Base-by-base conservation (phyloP, 2,888 invertebrate species). In the Esperia sulphurella region DNA sequence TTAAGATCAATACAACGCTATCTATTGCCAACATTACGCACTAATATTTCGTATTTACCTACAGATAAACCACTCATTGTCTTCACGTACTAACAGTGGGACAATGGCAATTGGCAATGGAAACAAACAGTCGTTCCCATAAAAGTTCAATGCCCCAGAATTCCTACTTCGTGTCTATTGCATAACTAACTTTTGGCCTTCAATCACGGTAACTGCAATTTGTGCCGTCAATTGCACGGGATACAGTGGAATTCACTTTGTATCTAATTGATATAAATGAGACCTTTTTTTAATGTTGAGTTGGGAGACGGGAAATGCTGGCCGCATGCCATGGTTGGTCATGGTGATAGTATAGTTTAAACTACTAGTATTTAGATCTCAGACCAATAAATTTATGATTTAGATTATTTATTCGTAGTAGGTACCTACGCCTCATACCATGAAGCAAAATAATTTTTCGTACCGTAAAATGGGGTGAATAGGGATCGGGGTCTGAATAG, bases 291-390 rank as follows among this genome's bases (percentile, higher is more conserved):
- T n/a, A n/a, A n/a, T n/a, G 35, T n/a, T n/a, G 35, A 7, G 9
- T 35, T 14, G 13, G 39, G 33, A 43, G 21, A 59, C 61, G 59
- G 68, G 71, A 73, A 71, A 64, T 51, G 59, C 56, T 75, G 75
- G 69, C 67, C 60, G 53, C 52, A 53, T 74, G 68, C 75, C 71
- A 70, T 55, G 53, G 8, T 28, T 21, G n/a, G n/a, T n/a, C n/a
- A n/a, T n/a, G n/a, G 43, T 29, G 4, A 8, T 10, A 5, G 21
- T 21, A 21, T n/a, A n/a, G n/a, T n/a, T n/a, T n/a, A n/a, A n/a
- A n/a, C n/a, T n/a, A n/a, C n/a, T n/a, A n/a, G n/a, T n/a, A n/a
- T n/a, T n/a, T n/a, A n/a, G n/a, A n/a, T n/a, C n/a, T n/a, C n/a
- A n/a, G n/a, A n/a, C n/a, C n/a, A n/a, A n/a, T n/a, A n/a, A n/a